Conservation (phyloP, 1,140 invertebrate species). For the Megathymus violae region DNA sequence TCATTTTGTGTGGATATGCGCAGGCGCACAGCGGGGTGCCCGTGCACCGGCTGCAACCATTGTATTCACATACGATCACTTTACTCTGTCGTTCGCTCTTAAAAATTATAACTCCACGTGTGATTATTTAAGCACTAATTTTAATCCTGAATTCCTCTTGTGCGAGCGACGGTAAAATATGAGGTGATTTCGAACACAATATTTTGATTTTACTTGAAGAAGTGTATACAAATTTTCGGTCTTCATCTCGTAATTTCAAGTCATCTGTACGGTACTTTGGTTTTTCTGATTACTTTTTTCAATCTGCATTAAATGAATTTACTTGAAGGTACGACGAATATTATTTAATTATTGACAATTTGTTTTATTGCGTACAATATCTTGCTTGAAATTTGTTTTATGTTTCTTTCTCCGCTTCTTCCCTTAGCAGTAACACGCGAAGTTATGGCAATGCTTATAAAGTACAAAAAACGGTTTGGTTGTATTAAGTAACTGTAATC, state of each 20-base stretch:
- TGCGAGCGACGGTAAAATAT: constrained; percentile 28
- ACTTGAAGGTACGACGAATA: background rate
- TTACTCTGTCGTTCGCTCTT: constrained; percentile 66
- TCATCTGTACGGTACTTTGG: background rate
- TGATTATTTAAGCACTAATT: constrained; percentile 63
- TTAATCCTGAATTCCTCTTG: constrained; percentile 38
- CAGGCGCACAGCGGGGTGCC: constrained; percentile 63
- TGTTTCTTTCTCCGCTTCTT: no score
- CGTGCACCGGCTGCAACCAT: constrained; percentile 54
- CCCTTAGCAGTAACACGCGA: no score
- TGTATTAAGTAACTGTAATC: no score
- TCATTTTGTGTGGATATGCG: constrained; percentile 59
- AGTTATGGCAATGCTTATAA: no score
- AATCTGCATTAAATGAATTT: background rate
- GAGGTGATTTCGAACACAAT: constrained; percentile 31
- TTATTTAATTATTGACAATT: no score
- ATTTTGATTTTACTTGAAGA: constrained; percentile 34
- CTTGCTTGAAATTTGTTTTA: no score
- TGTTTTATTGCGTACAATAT: no score
- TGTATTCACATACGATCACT: constrained; percentile 66
- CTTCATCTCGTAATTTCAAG: constrained; percentile 1
- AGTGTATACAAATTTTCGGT: constrained; percentile 21
- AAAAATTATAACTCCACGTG: constrained; percentile 71
- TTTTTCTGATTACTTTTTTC: background rate
- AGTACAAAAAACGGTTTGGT: no score